A percentile compares a stretch with the other conserved stretches of the same genome.
Conservation (phyloP, 1,140 invertebrate species). For the Chelonus insularis region DNA sequence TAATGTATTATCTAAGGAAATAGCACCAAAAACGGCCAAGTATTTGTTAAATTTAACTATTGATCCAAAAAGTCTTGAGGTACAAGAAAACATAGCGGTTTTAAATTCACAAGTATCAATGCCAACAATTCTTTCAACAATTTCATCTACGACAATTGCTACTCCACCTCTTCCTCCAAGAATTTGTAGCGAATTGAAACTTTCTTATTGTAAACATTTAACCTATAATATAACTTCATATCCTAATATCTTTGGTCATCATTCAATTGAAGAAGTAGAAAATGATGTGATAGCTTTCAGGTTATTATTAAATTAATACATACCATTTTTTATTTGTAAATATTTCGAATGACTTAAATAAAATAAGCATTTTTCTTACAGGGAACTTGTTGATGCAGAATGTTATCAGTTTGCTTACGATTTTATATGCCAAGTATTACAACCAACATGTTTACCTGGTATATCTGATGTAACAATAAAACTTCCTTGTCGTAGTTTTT, state of each 20-base stretch:
- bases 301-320: too few species aligned
- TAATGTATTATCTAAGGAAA: constrained; percentile 64
- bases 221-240: constrained; percentile 81
- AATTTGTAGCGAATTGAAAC: constrained; percentile 68
- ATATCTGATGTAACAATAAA: constrained; percentile 63
- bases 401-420: constrained; percentile 83
- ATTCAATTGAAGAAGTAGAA: constrained; percentile 68
- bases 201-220: constrained; percentile 74
- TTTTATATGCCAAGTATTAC: constrained; percentile 82
- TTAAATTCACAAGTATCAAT: constrained; percentile 59
- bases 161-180: constrained; percentile 63
- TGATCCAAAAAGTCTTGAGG: constrained; percentile 67
- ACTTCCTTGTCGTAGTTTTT: constrained; percentile 81
- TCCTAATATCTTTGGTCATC: constrained; percentile 76
- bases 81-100: constrained; percentile 65
- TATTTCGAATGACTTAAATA: neutral
- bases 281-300: constrained; percentile 78
- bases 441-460: constrained; percentile 71
- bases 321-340: too few species aligned
- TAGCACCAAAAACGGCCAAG: constrained; percentile 57
- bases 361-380: constrained; percentile 39
- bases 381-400: constrained; percentile 84
- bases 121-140: constrained; percentile 62
- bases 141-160: constrained; percentile 60
- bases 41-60: constrained; percentile 69